Percentiles rank a stretch among this genome's conserved stretches.
phyloP scores from a whole-genome alignment of 2,113 vertebrate genomes.

The Lipophrys pholis region DNA sequence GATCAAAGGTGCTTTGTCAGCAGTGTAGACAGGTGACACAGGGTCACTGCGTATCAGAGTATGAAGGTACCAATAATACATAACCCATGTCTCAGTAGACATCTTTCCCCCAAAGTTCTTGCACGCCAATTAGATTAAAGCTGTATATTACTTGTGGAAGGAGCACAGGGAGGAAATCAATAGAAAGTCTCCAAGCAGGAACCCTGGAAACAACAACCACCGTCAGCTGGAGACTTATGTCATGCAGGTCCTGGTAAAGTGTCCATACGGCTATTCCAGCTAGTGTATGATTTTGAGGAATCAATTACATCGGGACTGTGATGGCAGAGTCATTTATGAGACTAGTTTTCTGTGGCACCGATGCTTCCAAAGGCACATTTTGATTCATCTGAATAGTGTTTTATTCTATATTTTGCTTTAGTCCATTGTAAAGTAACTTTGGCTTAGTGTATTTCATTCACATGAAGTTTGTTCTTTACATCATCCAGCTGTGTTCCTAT shows the following conservation, averaged over 20 bases:
- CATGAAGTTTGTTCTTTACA: too few relatives aligned
- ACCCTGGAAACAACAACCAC: slow-evolving; percentile 64
- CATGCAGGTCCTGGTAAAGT: slow-evolving; percentile 34
- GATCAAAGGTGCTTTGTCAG: slow-evolving; percentile 70
- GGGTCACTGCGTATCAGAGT: slow-evolving; percentile 62
- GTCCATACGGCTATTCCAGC: slow-evolving; percentile 18
- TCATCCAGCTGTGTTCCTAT: too few relatives aligned
- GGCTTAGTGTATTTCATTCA: too few relatives aligned
- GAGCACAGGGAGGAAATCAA: slow-evolving; percentile 69
- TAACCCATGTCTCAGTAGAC: slow-evolving; percentile 67
- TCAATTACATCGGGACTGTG: slow-evolving; percentile 33
- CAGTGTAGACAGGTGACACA: slow-evolving; percentile 62
- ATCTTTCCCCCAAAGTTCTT: slow-evolving; percentile 63
- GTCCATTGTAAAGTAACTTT: too few relatives aligned
- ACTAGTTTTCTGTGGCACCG: not conserved
- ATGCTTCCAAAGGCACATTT: too few relatives aligned
- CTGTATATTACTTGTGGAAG: slow-evolving; percentile 74
- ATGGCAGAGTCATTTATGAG: slow-evolving; percentile 21
- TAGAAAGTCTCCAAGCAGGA: slow-evolving; percentile 68
- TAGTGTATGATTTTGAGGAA: slow-evolving; percentile 20
- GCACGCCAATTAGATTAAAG: slow-evolving; percentile 78
- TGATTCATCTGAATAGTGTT: too few relatives aligned
- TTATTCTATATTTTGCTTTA: too few relatives aligned
- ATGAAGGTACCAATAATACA: slow-evolving; percentile 70
- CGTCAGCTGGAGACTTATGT: slow-evolving; percentile 62